phyloP scores from a whole-genome alignment of 2,797 vertebrate genomes.

The Chelidonichthys spinosus region DNA sequence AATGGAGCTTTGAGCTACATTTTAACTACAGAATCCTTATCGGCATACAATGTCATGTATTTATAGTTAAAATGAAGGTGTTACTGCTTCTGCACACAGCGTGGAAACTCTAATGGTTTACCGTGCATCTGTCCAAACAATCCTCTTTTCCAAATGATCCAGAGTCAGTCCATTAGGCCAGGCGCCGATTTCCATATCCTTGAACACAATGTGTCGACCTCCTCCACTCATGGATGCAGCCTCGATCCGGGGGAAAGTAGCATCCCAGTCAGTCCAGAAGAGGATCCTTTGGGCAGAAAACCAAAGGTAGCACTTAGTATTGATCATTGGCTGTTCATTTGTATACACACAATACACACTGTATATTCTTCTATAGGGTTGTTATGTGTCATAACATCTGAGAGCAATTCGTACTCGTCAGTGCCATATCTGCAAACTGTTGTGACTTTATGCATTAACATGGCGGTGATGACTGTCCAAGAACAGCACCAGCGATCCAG shows the following conservation, averaged over 20 bases:
- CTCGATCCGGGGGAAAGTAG: slow-evolving; percentile 97
- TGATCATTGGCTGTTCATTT: background rate
- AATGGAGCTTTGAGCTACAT: slow-evolving; percentile 11
- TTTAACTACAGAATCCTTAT: slow-evolving; percentile 4
- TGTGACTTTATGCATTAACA: slow-evolving; percentile 40
- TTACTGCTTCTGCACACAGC: slow-evolving; percentile 14
- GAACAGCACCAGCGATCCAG: slow-evolving; percentile 61
- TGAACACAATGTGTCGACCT: slow-evolving; percentile 94
- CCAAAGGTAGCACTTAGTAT: slow-evolving; percentile 19
- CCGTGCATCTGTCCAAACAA: slow-evolving; percentile 99
- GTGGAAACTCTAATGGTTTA: slow-evolving; percentile 63
- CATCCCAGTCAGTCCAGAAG: slow-evolving; percentile 99
- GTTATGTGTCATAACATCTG: background rate
- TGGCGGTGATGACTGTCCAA: slow-evolving; percentile 38
- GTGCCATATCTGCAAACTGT: background rate
- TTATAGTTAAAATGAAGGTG: slow-evolving; percentile 17
- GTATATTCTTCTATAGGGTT: background rate
- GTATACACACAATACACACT: background rate
- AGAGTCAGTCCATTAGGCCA: slow-evolving; percentile 99
- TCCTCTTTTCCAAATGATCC: slow-evolving; percentile 97
- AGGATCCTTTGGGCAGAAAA: slow-evolving; percentile 87
- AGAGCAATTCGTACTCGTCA: slow-evolving; percentile 20
- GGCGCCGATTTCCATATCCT: slow-evolving; percentile 98
- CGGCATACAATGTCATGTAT: slow-evolving; percentile 9
- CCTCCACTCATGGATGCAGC: slow-evolving; percentile 97